Conservation (phyloP, 1,140 invertebrate species). For the Trachelipus rathkii region DNA sequence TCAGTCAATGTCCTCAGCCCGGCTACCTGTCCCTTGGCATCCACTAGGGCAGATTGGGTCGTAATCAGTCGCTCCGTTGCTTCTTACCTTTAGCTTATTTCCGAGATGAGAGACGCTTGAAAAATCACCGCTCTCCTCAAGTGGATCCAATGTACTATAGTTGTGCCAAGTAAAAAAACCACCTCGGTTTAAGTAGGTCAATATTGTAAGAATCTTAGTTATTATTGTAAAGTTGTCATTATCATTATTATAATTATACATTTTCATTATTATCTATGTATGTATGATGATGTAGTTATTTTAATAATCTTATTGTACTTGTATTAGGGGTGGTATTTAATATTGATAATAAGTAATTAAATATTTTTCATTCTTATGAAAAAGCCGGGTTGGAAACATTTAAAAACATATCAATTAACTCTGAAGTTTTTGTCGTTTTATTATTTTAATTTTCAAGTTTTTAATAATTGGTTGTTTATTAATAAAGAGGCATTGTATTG, state of each 20-base stretch:
- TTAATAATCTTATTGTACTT: slow-evolving; percentile 6
- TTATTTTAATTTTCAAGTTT: too few relatives aligned
- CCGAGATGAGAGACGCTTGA: background rate
- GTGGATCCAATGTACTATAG: slow-evolving; percentile 1
- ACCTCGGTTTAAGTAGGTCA: background rate
- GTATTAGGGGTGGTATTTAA: slow-evolving; percentile 4
- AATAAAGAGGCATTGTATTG: too few relatives aligned
- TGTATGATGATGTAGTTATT: slow-evolving; percentile 4
- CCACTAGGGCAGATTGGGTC: background rate
- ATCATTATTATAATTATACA: background rate
- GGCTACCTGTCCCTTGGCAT: slow-evolving; percentile 2
- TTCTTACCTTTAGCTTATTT: background rate
- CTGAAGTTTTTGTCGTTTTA: background rate
- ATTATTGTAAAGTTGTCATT: too few relatives aligned
- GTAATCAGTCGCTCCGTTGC: background rate
- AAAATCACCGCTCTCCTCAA: background rate
- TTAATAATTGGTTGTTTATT: too few relatives aligned
- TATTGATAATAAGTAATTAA: background rate
- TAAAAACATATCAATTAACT: background rate
- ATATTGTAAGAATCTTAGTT: background rate
- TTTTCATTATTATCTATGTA: slow-evolving; percentile 2
- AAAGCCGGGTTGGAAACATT: background rate
- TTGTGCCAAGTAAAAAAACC: background rate
- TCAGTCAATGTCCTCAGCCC: slow-evolving; percentile 8
- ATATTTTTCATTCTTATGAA: background rate